phyloP scores from a whole-genome alignment of 2,888 invertebrate genomes.

The Thyatira batis region DNA sequence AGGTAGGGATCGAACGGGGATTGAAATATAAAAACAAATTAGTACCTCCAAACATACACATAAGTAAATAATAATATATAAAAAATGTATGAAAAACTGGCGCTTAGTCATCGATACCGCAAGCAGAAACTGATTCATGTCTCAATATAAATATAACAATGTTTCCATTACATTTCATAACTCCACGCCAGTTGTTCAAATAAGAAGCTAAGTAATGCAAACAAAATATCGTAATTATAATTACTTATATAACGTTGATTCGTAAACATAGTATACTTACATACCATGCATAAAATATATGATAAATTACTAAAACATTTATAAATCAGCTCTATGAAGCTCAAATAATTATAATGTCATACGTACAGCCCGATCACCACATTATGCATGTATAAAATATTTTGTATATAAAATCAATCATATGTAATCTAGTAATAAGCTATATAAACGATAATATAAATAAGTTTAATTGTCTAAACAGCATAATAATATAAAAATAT shows the following conservation, averaged over 20 bases:
- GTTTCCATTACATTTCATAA: conserved; percentile 31
- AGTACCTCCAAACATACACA: conserved; percentile 66
- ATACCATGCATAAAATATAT: conserved; percentile 41
- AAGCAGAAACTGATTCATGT: conserved; percentile 15
- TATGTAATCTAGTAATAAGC: no score
- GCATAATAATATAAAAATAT: neutral
- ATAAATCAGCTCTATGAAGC: conserved; percentile 41
- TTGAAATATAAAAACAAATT: conserved; percentile 78
- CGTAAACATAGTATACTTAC: conserved; percentile 29
- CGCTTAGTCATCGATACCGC: conserved; percentile 27
- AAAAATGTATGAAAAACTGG: conserved; percentile 22
- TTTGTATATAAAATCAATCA: no score
- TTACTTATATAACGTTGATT: conserved; percentile 32
- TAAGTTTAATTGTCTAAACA: no score
- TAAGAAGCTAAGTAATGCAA: conserved; percentile 39
- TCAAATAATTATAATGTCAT: conserved; percentile 34
- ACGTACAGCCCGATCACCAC: conserved; percentile 37
- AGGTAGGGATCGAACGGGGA: conserved; percentile 69
- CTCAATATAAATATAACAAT: neutral
- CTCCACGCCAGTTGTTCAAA: conserved; percentile 52
- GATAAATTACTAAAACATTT: conserved; percentile 15
- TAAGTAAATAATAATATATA: conserved; percentile 24
- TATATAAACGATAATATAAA: no score
- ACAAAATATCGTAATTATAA: conserved; percentile 27
- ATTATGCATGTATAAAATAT: conserved; percentile 16